Conservation (phyloP, 2,113 vertebrate genomes). For the Caranx ignobilis region DNA sequence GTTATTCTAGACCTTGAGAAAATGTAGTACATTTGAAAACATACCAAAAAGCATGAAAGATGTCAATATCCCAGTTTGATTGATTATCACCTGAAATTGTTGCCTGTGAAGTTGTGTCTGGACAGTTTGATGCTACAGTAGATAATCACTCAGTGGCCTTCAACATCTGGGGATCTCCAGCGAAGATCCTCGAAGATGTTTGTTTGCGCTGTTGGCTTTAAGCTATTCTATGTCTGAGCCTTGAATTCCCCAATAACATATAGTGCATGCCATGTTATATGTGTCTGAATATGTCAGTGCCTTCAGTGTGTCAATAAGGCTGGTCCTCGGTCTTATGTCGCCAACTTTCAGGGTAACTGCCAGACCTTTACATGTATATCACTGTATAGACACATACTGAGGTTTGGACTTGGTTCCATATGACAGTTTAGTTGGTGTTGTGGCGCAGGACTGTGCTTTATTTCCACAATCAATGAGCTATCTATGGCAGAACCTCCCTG, state of each 20-base stretch:
- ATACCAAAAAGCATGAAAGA: background rate
- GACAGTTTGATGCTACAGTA: constrained; percentile 6
- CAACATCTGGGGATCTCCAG: constrained; percentile 1
- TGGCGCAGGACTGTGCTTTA: constrained; percentile 31
- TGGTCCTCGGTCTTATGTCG: constrained; percentile 1
- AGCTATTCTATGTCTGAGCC: background rate
- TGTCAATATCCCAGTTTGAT: background rate
- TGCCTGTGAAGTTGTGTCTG: background rate
- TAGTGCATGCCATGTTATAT: background rate
- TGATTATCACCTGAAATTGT: constrained; percentile 1
- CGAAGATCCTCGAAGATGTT: constrained; percentile 15
- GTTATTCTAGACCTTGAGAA: background rate
- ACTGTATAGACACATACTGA: constrained; percentile 32
- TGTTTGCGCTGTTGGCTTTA: constrained; percentile 25
- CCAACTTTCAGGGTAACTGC: constrained; percentile 22
- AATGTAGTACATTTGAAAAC: background rate
- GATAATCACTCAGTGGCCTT: constrained; percentile 15
- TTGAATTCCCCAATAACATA: background rate
- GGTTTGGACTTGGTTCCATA: constrained; percentile 19
- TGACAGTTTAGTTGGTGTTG: constrained; percentile 40
- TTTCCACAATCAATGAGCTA: constrained; percentile 54
- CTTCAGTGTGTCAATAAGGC: background rate
- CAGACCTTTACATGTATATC: constrained; percentile 15
- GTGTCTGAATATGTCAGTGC: background rate
- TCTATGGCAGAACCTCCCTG: constrained; percentile 54